Evolutionary conservation across 2,888 invertebrate genomes (phyloP), one percentile per base, ranked within the genome.

Genomic region (Abrostola tripartita): DNA sequence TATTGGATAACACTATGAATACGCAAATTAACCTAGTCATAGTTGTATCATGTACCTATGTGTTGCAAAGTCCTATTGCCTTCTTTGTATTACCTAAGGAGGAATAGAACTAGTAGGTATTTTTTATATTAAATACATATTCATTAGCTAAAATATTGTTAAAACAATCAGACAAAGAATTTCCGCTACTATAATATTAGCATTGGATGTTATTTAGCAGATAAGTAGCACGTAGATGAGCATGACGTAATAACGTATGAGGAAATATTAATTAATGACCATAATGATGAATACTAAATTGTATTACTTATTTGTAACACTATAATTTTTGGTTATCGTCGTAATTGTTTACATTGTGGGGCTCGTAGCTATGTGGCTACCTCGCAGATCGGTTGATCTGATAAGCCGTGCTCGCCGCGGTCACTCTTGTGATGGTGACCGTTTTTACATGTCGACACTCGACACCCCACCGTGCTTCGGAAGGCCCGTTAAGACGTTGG

Each of bases 191-290:
- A 41, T 44, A 24, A 24, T 24, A 44, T 42, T 52, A 40, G 52
- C 12, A 14, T 24, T 52, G 38, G 5, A 7, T 5, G 11, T 42
- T 41, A 71, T 37, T 65, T 47, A 9, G 44, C 14, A 14, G 12
- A 55, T 44, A 0, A 36, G 36, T 24, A 24, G 35, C 12, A 47
- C n/a, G 14, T 52, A 57, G 51, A 55, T 55, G 42, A 49, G n/a
- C 14, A 58, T 53, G 68, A 67, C 68, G 70, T 44, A 74, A 54
- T 66, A 49, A 24, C 37, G 37, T 42, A 35, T 44, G 6, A 44
- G 58, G 59, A 60, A 75, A 49, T 61, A 49, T 53, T 72, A 62
- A 72, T 60, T 44, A 71, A 62, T 56, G 52, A 10, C n/a, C 11
- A 11, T 41, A 8, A 58, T 44, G 53, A 42, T 6, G 24, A 24